Evolutionary conservation across 2,113 vertebrate genomes (phyloP), one percentile per base, ranked within the genome.

Genomic region (Rhynchomys soricoides): DNA sequence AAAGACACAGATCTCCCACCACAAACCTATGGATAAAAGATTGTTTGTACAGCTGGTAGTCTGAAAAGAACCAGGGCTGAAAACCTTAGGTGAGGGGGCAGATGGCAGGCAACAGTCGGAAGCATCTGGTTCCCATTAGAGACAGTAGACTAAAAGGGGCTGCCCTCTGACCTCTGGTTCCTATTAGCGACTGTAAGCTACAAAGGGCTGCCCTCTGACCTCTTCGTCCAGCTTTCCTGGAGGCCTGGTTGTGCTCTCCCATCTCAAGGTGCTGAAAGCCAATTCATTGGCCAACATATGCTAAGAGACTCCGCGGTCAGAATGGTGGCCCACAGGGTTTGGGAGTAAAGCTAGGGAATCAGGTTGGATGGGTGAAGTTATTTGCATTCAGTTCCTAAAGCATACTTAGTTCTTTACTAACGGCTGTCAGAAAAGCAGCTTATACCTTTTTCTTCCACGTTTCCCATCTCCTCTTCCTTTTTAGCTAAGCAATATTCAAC

Each of bases 1-100:
- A 94, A 95, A 92, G 79, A 93, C 94, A 94, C 88, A 75, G 74
- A 86, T 89, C 73, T 45, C 40, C 91, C n/a, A 26, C 55, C 59
- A 71, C 3, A 86, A 90, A 52, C 74, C 78, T 87, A 75, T 26
- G 82, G 74, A 96, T 97, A 48, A 95, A 96, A 97, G 92, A 81
- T 87, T 98, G 94, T 98, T 98, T 98, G 82, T 75, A 96, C 94
- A 98, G 97, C 97, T 97, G 97, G 75, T 74, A 29, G 79, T 82
- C 55, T 74, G 90, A 81, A 92, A 95, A 81, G 92, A 95, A 68
- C 71, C 92, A 93, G 26, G 40, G 22, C 62, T 95, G 75, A 93
- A 96, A 96, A 89, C 92, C 90, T 93, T 81, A 9, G 2, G 83
- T 91, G 86, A 97, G 71, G 90, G 96, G 57, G 68, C 50, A 70